Percentiles rank a stretch among this genome's conserved stretches.
These are phyloP conservation scores for Coenonympha arcania DNA, from an alignment of 2,888 invertebrate species.

Conservation along the genomic window DNA sequence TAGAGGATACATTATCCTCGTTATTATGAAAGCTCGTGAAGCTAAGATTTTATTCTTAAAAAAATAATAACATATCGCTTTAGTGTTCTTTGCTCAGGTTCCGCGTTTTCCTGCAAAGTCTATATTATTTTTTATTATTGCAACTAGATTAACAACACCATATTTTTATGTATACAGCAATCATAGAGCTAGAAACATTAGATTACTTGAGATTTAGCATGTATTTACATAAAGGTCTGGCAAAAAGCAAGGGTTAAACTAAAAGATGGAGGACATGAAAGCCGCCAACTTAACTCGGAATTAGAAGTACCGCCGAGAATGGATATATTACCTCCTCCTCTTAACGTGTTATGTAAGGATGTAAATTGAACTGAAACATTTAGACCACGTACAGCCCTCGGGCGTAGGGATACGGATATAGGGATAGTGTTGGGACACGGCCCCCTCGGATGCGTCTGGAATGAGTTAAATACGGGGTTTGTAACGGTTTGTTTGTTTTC, in stretches of 20 bases:
- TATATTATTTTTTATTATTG: not conserved
- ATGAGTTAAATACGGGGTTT: conserved; percentile 49
- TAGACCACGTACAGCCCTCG: conserved; percentile 56
- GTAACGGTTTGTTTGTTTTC: conserved; percentile 43
- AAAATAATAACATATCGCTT: no score
- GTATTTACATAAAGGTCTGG: not conserved
- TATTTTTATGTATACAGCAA: not conserved
- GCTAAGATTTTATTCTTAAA: no score
- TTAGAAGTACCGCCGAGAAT: conserved; percentile 29
- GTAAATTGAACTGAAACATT: conserved; percentile 65
- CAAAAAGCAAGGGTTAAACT: conserved; percentile 7
- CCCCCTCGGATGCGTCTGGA: conserved; percentile 46
- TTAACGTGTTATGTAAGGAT: conserved; percentile 43
- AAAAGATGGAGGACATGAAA: conserved; percentile 8
- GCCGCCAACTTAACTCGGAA: conserved; percentile 23
- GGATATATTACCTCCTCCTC: conserved; percentile 23
- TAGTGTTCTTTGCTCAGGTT: no score
- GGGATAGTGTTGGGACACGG: conserved; percentile 31
- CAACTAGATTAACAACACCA: not conserved
- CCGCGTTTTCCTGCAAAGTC: no score
- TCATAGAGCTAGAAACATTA: no score
- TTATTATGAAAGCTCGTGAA: no score
- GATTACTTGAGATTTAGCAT: not conserved
- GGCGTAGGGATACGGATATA: conserved; percentile 29
- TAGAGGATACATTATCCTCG: no score